Evolutionary conservation across 2,113 vertebrate species (phyloP), one percentile per base, ranked within the genome.

Genomic region (Echinops telfairi): DNA sequence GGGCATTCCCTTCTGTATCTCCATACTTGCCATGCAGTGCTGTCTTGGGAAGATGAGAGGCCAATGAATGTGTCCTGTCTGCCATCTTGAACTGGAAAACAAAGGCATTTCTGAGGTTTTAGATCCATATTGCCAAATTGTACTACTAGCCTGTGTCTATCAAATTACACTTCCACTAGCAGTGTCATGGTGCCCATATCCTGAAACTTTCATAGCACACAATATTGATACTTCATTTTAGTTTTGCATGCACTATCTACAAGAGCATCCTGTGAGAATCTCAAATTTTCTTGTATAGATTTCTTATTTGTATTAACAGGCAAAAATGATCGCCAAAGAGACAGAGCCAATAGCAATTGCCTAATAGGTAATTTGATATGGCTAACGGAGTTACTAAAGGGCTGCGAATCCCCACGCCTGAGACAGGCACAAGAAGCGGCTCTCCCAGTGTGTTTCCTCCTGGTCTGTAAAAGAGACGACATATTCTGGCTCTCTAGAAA

Each of bases 251-350:
- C 60, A 77, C 36, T 86, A 33, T 95, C 89, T 80, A 14, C 25
- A 62, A 40, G 43, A 57, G 25, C 16, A 83, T 27, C 29, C n/a
- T 40, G 75, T 25, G 57, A 90, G 89, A 93, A 58, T 31, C 29
- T 58, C 43, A 88, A 23, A 64, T 81, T 93, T 86, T 81, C 86
- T 78, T 89, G 75, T 53, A 86, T 38, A 75, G 66, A 78, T 86
- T 60, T 29, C 94, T 84, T 81, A 36, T 73, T 94, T 43, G 36
- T 9, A 27, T 71, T 85, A 90, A 92, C 71, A 93, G 88, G 94
- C 94, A 88, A 73, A 94, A 95, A 53, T 92, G 83, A 90, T 96
- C 77, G 90, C 36, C 29, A 68, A 92, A 40, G 77, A 89, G 57
- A 84, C 29, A 84, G 17, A 70, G 80, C 81, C 92, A 94, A 94